These are phyloP conservation scores for Endotricha flammealis DNA, from an alignment of 2,888 invertebrate genomes.

Conservation along the genomic window DNA sequence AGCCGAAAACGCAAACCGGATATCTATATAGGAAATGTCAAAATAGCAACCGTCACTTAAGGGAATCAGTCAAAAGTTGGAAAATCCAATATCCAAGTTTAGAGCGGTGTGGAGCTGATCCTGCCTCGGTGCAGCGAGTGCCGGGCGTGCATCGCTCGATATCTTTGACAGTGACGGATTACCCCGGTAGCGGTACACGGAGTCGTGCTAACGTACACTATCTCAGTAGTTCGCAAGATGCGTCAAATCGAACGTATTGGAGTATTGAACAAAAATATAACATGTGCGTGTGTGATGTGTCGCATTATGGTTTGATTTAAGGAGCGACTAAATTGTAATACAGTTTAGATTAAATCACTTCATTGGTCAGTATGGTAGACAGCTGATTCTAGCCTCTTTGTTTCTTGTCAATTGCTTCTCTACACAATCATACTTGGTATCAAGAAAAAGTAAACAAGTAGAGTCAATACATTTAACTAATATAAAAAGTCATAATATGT, in stretches of 20 bases:
- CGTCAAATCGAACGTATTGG: slow-evolving; percentile 1
- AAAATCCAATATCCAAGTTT: slow-evolving; percentile 72
- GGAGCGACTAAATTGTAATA: too few species aligned
- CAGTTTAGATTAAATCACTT: too few species aligned
- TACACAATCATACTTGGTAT: too few species aligned
- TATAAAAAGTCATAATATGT: too few species aligned
- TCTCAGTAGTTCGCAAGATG: slow-evolving; percentile 10
- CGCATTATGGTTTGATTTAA: not conserved
- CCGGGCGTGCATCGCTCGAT: slow-evolving; percentile 70
- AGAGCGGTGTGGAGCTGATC: slow-evolving; percentile 31
- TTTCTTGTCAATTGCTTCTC: too few species aligned
- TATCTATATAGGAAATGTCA: slow-evolving; percentile 29
- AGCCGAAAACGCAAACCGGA: slow-evolving; percentile 6
- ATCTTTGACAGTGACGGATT: slow-evolving; percentile 70
- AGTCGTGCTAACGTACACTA: slow-evolving; percentile 23
- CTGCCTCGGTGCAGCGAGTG: slow-evolving; percentile 22
- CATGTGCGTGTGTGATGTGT: too few species aligned
- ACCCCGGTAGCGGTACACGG: slow-evolving; percentile 55
- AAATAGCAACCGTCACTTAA: slow-evolving; percentile 46
- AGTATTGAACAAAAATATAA: not conserved
- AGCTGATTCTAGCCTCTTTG: too few species aligned
- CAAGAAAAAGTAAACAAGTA: too few species aligned
- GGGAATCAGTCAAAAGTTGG: slow-evolving; percentile 65
- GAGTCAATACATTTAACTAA: too few species aligned
- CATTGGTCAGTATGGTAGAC: too few species aligned